phyloP scores from a whole-genome alignment of 2,113 vertebrate species.

The Nasalis larvatus region DNA sequence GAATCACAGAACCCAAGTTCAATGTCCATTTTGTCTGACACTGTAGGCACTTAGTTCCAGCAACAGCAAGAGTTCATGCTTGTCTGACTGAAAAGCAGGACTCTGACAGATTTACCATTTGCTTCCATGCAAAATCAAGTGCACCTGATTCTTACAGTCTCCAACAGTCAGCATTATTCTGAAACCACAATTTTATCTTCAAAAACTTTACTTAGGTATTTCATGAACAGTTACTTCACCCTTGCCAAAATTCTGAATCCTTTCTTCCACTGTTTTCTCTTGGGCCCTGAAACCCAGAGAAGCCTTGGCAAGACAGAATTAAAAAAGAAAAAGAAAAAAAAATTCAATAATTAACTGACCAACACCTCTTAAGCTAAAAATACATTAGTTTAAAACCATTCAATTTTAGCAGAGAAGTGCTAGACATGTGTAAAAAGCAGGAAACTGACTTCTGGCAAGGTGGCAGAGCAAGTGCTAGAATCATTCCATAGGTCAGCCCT shows the following conservation, averaged over 20 bases:
- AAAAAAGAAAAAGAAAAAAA: not conserved
- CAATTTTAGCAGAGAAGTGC: conserved; percentile 46
- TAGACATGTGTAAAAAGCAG: conserved; percentile 68
- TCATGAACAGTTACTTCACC: conserved; percentile 50
- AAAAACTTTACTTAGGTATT: conserved; percentile 56
- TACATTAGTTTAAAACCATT: conserved; percentile 50
- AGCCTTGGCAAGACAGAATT: conserved; percentile 39
- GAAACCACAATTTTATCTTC: conserved; percentile 42
- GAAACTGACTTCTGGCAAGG: conserved; percentile 9
- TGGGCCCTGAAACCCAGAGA: conserved; percentile 55
- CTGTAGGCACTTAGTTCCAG: conserved; percentile 36
- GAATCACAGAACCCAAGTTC: conserved; percentile 53
- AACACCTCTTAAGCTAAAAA: conserved; percentile 44
- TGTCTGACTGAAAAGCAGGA: conserved; percentile 56
- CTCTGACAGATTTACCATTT: conserved; percentile 33
- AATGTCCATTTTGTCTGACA: conserved; percentile 57
- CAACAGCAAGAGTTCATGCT: conserved; percentile 72
- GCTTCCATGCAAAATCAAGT: not conserved
- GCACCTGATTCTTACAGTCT: conserved; percentile 12
- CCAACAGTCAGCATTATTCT: conserved; percentile 45
- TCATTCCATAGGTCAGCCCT: not conserved
- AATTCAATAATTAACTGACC: not conserved
- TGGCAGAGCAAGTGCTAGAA: not conserved
- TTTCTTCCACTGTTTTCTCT: not conserved
- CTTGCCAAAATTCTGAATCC: conserved; percentile 56